These are phyloP conservation scores for Campoplex nolae DNA, from an alignment of 2,888 invertebrate species.

Conservation along the genomic window DNA sequence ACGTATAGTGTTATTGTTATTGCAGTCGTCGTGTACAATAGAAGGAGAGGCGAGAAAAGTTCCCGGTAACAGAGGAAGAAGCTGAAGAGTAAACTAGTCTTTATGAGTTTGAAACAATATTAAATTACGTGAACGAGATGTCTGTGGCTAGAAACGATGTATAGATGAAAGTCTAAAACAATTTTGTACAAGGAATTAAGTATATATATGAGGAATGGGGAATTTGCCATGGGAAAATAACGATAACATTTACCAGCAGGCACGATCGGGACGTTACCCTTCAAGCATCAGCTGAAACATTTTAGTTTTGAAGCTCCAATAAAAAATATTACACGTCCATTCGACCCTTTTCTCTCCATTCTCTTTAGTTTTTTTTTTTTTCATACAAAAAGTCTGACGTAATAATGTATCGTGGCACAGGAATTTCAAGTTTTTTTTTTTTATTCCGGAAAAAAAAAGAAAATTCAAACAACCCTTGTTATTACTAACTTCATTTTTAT, in stretches of 20 bases:
- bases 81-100: conserved; percentile 38
- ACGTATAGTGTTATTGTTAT: conserved; percentile 4
- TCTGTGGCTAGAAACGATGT: conserved; percentile 8
- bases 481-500: conserved; percentile 13
- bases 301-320: neutral
- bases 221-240: conserved; percentile 11
- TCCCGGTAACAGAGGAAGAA: conserved; percentile 28
- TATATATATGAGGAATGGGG: neutral
- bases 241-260: conserved; percentile 7
- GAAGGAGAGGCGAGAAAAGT: conserved; percentile 57
- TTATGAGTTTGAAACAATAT: conserved; percentile 61
- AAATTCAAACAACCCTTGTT: neutral
- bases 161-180: neutral
- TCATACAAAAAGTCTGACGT: neutral
- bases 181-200: conserved; percentile 8
- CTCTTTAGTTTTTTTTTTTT: neutral
- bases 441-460: neutral
- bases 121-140: conserved; percentile 54
- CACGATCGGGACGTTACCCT: neutral
- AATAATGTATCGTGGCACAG: neutral
- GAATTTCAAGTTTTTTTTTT: neutral
- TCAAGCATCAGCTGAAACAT: neutral
- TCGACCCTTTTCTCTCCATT: neutral
- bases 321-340: neutral
- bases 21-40: conserved; percentile 14